phyloP scores from a whole-genome alignment of 2,797 vertebrate genomes.

The Alcedo quadribrachys region DNA sequence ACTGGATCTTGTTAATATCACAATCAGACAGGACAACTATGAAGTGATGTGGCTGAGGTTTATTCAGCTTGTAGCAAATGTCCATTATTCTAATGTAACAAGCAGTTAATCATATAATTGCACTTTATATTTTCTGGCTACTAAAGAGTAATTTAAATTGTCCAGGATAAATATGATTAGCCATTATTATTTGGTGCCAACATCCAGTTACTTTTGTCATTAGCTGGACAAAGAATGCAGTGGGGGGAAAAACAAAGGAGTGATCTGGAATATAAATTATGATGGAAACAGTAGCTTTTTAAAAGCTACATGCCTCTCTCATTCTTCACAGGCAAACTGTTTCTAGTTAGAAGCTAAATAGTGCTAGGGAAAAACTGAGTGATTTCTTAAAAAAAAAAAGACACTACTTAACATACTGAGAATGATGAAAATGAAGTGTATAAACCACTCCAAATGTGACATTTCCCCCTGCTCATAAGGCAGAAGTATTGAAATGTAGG shows the following conservation, averaged over 20 bases:
- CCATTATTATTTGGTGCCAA: constrained; percentile 57
- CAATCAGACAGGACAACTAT: constrained; percentile 44
- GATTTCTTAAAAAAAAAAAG: constrained; percentile 51
- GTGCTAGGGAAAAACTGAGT: not conserved
- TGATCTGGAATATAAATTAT: constrained; percentile 69
- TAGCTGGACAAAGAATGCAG: constrained; percentile 66
- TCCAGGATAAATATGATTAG: constrained; percentile 59
- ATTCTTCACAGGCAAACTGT: constrained; percentile 38
- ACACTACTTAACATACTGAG: constrained; percentile 45
- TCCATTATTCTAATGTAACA: constrained; percentile 68
- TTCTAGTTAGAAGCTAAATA: constrained; percentile 56
- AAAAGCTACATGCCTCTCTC: constrained; percentile 47
- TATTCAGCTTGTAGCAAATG: constrained; percentile 72
- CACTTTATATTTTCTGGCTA: constrained; percentile 71
- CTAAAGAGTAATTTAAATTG: constrained; percentile 69
- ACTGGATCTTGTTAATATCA: constrained; percentile 61
- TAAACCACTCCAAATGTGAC: constrained; percentile 40
- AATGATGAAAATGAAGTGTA: constrained; percentile 58
- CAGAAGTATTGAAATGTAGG: constrained; percentile 25
- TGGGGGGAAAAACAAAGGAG: constrained; percentile 50
- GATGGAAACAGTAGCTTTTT: constrained; percentile 70
- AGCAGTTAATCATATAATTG: constrained; percentile 77
- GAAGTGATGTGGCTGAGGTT: constrained; percentile 61
- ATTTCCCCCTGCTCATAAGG: not conserved
- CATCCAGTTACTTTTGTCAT: constrained; percentile 74